phyloP scores from a whole-genome alignment of 2,888 invertebrate species.

The Choreutis nemorana region DNA sequence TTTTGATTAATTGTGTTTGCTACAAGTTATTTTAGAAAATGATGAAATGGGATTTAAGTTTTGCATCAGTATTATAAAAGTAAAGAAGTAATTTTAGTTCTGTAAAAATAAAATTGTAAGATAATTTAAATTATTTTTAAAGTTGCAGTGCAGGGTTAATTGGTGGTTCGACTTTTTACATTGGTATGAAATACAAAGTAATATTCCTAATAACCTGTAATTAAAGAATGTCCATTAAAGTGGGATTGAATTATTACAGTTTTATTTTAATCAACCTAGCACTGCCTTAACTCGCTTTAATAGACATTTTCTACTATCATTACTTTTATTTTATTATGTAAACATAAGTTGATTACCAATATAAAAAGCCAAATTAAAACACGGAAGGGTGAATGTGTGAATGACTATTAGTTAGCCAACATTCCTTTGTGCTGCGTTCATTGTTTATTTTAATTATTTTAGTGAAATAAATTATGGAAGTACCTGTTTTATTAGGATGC shows the following conservation, averaged over 20 bases:
- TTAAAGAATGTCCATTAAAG: slow-evolving; percentile 5
- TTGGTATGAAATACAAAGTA: slow-evolving; percentile 4
- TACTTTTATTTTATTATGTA: slow-evolving; percentile 3
- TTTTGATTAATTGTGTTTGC: too few relatives aligned
- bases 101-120: too few relatives aligned
- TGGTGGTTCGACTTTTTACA: too few relatives aligned
- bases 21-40: too few relatives aligned
- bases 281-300: slow-evolving; percentile 4
- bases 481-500: slow-evolving; percentile 67
- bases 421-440: slow-evolving; percentile 63
- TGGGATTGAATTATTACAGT: slow-evolving; percentile 4
- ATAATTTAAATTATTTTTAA: too few relatives aligned
- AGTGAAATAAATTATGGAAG: slow-evolving; percentile 59
- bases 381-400: slow-evolving; percentile 17
- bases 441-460: slow-evolving; percentile 36
- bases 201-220: slow-evolving; percentile 2
- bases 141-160: too few relatives aligned
- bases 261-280: slow-evolving; percentile 3
- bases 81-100: too few relatives aligned
- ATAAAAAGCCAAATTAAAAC: slow-evolving; percentile 18
- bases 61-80: too few relatives aligned
- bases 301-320: slow-evolving; percentile 2
- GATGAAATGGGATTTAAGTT: too few relatives aligned
- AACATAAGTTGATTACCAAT: slow-evolving; percentile 15
- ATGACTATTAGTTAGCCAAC: slow-evolving; percentile 47